Conservation (phyloP, 2,888 invertebrate genomes). For the Drosophila neoperkinsi region DNA sequence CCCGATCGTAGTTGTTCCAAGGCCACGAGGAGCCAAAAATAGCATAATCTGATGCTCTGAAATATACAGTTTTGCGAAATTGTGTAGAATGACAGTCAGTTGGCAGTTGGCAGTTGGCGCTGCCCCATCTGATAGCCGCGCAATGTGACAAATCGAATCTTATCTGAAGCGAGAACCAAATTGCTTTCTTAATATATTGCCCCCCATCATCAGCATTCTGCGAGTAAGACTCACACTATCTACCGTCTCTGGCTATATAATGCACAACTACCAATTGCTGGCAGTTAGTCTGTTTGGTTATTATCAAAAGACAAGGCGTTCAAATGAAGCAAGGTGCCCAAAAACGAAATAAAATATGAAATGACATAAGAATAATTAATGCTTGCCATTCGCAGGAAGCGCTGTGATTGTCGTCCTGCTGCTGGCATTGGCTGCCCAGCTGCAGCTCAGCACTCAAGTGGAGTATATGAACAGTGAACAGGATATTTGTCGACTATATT, state of each 20-base stretch:
- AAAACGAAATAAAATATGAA: neutral
- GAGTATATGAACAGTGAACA: constrained; percentile 40
- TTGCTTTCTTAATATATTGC: constrained; percentile 61
- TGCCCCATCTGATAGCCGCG: constrained; percentile 33
- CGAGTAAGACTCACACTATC: neutral
- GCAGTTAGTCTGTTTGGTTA: constrained; percentile 43
- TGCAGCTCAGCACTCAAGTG: constrained; percentile 52
- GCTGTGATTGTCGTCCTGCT: constrained; percentile 23
- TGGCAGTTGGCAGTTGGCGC: neutral
- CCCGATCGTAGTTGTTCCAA: neutral
- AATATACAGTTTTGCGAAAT: constrained; percentile 6
- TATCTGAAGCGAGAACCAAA: constrained; percentile 45
- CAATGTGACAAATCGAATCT: constrained; percentile 57
- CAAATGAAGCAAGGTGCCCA: constrained; percentile 52
- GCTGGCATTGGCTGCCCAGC: constrained; percentile 26
- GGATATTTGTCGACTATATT: constrained; percentile 75
- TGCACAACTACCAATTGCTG: constrained; percentile 12
- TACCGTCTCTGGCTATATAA: constrained; percentile 44
- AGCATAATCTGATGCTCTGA: neutral
- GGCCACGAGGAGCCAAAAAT: constrained; percentile 5
- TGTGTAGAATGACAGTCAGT: neutral
- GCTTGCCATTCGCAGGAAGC: constrained; percentile 27
- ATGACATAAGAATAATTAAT: neutral
- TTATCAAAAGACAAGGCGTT: constrained; percentile 14
- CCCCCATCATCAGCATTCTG: constrained; percentile 7